phyloP scores from a whole-genome alignment of 2,113 vertebrate genomes.

The Tamias sibiricus region DNA sequence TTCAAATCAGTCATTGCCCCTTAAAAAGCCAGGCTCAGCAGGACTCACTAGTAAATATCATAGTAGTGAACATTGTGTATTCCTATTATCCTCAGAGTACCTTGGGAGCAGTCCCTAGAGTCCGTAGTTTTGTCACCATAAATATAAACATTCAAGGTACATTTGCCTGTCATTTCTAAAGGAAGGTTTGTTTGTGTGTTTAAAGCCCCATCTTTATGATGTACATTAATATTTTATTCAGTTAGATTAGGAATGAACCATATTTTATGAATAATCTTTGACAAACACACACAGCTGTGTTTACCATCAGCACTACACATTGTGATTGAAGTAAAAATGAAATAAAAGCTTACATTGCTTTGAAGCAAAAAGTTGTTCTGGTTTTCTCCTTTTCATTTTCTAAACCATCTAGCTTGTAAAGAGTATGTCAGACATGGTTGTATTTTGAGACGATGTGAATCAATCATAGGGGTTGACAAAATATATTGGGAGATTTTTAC shows the following conservation, averaged over 20 bases:
- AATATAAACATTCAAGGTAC: not conserved
- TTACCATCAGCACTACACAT: slow-evolving; percentile 47
- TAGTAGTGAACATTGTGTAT: not conserved
- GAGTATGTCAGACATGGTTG: not conserved
- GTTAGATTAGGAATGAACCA: slow-evolving; percentile 47
- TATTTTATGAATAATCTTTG: slow-evolving; percentile 69
- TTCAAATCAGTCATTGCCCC: not conserved
- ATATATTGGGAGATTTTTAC: not conserved
- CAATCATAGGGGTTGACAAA: not conserved
- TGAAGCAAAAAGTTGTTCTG: not conserved
- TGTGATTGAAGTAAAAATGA: slow-evolving; percentile 63
- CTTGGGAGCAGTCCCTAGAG: not conserved
- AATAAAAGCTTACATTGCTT: not conserved
- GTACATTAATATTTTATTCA: slow-evolving; percentile 70
- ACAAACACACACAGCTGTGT: slow-evolving; percentile 66
- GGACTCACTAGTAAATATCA: not conserved
- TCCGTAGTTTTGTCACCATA: not conserved
- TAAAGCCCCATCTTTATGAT: slow-evolving; percentile 37
- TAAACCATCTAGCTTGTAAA: not conserved
- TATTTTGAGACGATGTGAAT: not conserved
- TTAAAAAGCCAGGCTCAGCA: not conserved
- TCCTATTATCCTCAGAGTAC: not conserved
- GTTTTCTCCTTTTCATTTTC: not conserved
- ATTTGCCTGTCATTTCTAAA: slow-evolving; percentile 19
- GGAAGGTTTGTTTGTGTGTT: slow-evolving; percentile 2